A percentile compares a stretch with the other conserved stretches of the same genome.
Evolutionary conservation across 2,888 invertebrate species (phyloP).

Genomic region (Galerucella calmariensis): DNA sequence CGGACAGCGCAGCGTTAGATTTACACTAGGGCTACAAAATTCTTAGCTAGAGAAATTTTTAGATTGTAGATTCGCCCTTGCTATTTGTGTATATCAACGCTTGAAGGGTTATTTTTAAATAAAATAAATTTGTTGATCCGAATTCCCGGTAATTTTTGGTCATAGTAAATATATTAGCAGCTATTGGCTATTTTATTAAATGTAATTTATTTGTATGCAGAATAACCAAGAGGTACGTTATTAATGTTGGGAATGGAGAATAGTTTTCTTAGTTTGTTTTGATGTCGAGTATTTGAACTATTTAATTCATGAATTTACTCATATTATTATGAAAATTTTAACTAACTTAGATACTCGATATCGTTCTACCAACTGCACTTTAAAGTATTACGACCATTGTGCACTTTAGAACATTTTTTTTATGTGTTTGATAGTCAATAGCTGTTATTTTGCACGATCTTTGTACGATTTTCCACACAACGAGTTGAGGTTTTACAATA

Average conservation of each 20-base stretch:
- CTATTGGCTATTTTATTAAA: constrained; percentile 50
- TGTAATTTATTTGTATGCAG: constrained; percentile 43
- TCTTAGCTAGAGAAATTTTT: too few species aligned
- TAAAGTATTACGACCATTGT: background rate
- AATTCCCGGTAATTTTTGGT: constrained; percentile 15
- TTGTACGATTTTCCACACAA: background rate
- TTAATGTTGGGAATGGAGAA: constrained; percentile 12
- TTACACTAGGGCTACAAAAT: too few species aligned
- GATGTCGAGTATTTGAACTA: constrained; percentile 15
- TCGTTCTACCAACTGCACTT: background rate
- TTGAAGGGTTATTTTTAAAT: too few species aligned
- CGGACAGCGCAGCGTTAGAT: too few species aligned
- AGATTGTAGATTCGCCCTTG: too few species aligned
- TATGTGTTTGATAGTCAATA: constrained; percentile 44
- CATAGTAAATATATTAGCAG: constrained; percentile 41
- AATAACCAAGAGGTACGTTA: constrained; percentile 51
- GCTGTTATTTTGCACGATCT: constrained; percentile 47
- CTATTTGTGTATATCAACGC: too few species aligned
- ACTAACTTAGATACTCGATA: constrained; percentile 7
- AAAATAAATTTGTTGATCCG: constrained; percentile 3
- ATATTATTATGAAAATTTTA: background rate
- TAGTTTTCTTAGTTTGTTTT: constrained; percentile 15
- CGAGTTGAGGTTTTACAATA: too few species aligned
- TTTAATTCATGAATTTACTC: background rate
- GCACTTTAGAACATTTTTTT: constrained; percentile 1